phyloP scores from a whole-genome alignment of 1,140 invertebrate species.

The Copidosoma floridanum region DNA sequence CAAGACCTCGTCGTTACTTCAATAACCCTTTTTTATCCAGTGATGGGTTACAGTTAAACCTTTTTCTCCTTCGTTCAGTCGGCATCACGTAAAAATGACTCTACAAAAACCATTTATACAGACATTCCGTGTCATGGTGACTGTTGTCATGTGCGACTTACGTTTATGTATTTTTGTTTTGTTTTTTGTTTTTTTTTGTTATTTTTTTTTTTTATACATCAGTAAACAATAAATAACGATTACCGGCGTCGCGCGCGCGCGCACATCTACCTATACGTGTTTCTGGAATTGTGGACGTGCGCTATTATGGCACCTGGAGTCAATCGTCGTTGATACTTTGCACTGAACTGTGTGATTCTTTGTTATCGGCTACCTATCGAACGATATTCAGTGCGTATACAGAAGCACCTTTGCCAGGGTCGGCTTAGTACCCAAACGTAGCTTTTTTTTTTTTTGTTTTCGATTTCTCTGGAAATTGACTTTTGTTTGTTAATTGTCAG shows the following conservation, averaged over 20 bases:
- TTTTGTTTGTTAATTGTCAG: too few relatives aligned
- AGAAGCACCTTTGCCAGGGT: too few relatives aligned
- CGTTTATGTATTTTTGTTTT: too few relatives aligned
- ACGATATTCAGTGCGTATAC: too few relatives aligned
- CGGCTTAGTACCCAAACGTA: too few relatives aligned
- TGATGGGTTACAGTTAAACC: not conserved
- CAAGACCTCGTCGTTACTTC: too few relatives aligned
- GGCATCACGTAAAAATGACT: constrained; percentile 11
- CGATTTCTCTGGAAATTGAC: too few relatives aligned
- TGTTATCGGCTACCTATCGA: too few relatives aligned
- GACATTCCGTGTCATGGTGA: not conserved
- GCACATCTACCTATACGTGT: not conserved
- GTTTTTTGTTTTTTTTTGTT: too few relatives aligned
- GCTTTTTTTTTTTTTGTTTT: too few relatives aligned
- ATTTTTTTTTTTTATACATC: not conserved
- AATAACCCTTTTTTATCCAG: not conserved
- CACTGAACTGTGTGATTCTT: not conserved
- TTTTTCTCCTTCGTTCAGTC: not conserved
- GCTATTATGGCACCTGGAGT: constrained; percentile 23
- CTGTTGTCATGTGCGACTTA: not conserved
- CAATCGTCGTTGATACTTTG: constrained; percentile 10
- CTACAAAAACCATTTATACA: constrained; percentile 18
- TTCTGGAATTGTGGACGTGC: not conserved
- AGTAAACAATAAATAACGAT: not conserved
- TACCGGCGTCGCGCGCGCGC: not conserved